Evolutionary conservation across 2,888 invertebrate species (phyloP), one percentile per base, ranked within the genome.

Genomic region (Lumbricus terrestris): DNA sequence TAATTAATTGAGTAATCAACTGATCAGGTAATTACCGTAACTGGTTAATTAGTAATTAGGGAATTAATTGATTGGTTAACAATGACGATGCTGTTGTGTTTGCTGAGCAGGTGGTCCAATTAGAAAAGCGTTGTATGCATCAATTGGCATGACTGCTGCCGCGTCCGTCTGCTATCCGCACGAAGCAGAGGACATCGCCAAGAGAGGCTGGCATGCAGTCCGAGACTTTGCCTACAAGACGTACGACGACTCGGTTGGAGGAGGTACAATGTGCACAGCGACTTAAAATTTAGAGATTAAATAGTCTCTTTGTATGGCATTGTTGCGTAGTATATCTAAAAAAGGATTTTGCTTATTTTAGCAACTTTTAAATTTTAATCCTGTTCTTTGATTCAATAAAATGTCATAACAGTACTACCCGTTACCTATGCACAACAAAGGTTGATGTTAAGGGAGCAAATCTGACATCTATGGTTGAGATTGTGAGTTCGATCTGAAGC

Each of bases 161-260:
- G 93, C 93, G 6, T 91, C 94, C 5, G 47, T 94, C 18, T 94
- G 94, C 91, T 94, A 94, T 90, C 94, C 94, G 4, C 92, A 93
- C 47, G 92, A 94, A 90, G 93, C 94, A 42, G 93, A 93, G 5
- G 93, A 93, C 29, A 89, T 94, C 38, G 54, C 92, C 8, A 90
- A 88, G 33, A 85, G 90, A n/a, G 92, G 91, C 34, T 93, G 92
- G 91, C 91, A 92, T 16, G 82, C 89, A 42, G 90, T 91, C 0
- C 88, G 90, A 38, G 89, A 47, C 38, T 42, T 88, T 88, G 47
- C 47, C 42, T 33, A 33, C 88, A 88, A 40, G 20, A n/a, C 88
- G 29, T 88, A 88, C 13, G 47, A 88, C 20, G 88, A 88, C 33
- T 15, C 85, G 29, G 82, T 82, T 42, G 42, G 90, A 40, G 38